Evolutionary conservation across 1,140 invertebrate species (phyloP).

Genomic region (Cotesia chilonis): DNA sequence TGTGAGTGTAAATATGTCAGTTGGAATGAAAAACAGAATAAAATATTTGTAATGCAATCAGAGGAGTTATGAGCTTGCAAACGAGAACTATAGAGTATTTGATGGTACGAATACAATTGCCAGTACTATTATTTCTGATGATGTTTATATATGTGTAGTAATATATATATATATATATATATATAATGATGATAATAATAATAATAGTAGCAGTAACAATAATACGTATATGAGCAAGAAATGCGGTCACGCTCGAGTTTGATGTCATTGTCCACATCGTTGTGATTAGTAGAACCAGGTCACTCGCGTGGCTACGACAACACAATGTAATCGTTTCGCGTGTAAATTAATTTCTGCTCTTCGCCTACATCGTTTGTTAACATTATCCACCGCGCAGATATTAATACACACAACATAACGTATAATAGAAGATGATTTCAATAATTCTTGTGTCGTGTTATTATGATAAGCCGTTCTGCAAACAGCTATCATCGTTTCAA

Average conservation of each 20-base stretch:
- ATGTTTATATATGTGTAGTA: too few relatives aligned
- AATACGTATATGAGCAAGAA: constrained; percentile 18
- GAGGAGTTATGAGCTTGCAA: constrained; percentile 26
- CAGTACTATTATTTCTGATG: too few relatives aligned
- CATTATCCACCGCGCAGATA: not conserved
- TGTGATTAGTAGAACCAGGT: constrained; percentile 53
- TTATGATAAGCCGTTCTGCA: constrained; percentile 20
- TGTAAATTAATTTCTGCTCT: constrained; percentile 50
- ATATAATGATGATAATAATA: too few relatives aligned
- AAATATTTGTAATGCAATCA: constrained; percentile 19
- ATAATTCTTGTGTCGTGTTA: constrained; percentile 12
- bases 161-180: too few relatives aligned
- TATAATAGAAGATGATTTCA: constrained; percentile 18
- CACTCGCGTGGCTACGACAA: constrained; percentile 46
- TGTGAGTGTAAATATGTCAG: too few relatives aligned
- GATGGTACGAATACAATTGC: too few relatives aligned
- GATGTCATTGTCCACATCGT: constrained; percentile 52
- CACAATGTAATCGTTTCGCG: constrained; percentile 49
- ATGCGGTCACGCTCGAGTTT: constrained; percentile 47
- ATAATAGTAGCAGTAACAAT: not conserved
- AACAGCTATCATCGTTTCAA: constrained; percentile 20
- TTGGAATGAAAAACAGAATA: constrained; percentile 6
- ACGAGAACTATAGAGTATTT: constrained; percentile 9
- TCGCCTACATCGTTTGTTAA: constrained; percentile 32
- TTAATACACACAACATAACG: too few relatives aligned